Percentiles rank a stretch among this genome's conserved stretches.
phyloP scores from a whole-genome alignment of 2,888 invertebrate species.

The Penaeus monodon region DNA sequence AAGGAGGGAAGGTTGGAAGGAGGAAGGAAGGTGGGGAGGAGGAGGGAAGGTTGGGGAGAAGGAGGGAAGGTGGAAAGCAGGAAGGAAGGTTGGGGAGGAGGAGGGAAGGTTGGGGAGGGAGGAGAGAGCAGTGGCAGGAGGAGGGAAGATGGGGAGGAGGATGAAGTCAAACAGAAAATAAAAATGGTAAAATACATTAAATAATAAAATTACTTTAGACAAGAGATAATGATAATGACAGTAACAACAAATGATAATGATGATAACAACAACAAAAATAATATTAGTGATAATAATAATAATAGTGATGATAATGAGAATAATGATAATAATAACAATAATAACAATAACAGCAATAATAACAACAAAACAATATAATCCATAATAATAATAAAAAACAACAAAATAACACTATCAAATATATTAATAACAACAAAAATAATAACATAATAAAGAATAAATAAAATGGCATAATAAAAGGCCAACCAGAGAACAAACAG shows the following conservation, averaged over 20 bases:
- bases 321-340: too few relatives aligned
- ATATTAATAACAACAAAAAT: not conserved
- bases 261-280: too few relatives aligned
- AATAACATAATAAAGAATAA: not conserved
- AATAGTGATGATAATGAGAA: too few relatives aligned
- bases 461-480: too few relatives aligned
- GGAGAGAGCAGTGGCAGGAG: not conserved
- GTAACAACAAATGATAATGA: too few relatives aligned
- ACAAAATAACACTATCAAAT: not conserved
- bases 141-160: not conserved
- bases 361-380: not conserved
- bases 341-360: not conserved
- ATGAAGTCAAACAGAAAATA: not conserved
- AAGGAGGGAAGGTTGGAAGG: not conserved
- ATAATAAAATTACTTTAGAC: too few relatives aligned
- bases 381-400: not conserved
- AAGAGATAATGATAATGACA: too few relatives aligned
- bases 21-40: not conserved
- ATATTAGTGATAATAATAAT: too few relatives aligned
- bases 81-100: not conserved
- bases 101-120: not conserved
- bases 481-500: too few relatives aligned
- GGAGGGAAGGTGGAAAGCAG: not conserved
- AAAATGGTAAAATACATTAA: not conserved
- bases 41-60: too few relatives aligned